Evolutionary conservation across 2,797 vertebrate genomes (phyloP), one percentile per base, ranked within the genome.

Genomic region (Garrulus glandarius): DNA sequence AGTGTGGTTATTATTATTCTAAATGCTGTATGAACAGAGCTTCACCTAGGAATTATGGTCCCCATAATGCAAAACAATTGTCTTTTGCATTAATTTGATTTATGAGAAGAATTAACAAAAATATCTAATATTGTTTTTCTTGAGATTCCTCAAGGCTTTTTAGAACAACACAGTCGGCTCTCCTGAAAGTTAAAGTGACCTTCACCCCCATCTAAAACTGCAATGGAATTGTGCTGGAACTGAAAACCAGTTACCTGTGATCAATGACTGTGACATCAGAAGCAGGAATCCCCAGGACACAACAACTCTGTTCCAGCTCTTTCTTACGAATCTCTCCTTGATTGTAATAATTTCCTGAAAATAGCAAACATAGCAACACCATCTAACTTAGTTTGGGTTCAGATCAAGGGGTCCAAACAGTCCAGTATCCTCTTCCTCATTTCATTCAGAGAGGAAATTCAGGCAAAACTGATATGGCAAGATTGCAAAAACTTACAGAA

Each of bases 301-400:
- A 97, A 98, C 99, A 99, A 85, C 99, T 99, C 93, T 98, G 95
- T 43, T 99, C 81, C 89, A 99, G 98, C 96, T 99, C 99, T 91
- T 98, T 97, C 98, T 98, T 99, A 91, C 99, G 99, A 83, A 97
- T 95, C 79, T 98, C 96, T 65, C 99, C 99, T 98, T 99, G 98
- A 95, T 97, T 98, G 98, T 99, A 99, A 96, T 98, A 99, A 98
- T 99, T 98, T 93, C 99, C 99, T 99, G 96, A 69, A 92, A 97
- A 97, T 5, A 98, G 96, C 72, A 97, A 96, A 97, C 37, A 96
- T 23, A 93, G 44, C 39, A 84, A 84, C 16, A 39, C 7, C 19
- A 3, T 60, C 50, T 60, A 43, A 26, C 15, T 85, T 14, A 77
- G 18, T 36, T 65, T 32, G 34, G 36, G 29, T 64, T 56, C 56